Conservation (phyloP, 2,888 invertebrate genomes). For the Sarcophaga caerulescens region DNA sequence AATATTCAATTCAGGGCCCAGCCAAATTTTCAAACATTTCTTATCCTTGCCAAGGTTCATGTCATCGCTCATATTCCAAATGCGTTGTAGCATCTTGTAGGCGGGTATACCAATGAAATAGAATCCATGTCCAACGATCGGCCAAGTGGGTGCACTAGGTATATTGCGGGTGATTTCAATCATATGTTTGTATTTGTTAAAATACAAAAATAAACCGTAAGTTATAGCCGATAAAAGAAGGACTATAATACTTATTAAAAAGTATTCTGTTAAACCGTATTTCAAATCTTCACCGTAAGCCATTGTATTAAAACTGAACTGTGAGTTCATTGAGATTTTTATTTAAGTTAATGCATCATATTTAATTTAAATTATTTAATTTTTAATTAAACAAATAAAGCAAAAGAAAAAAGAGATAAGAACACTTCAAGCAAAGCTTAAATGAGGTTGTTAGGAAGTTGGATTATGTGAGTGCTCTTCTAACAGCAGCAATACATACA, state of each 20-base stretch:
- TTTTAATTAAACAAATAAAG: not conserved
- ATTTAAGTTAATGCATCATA: not conserved
- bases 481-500: no score
- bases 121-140: slow-evolving; percentile 82
- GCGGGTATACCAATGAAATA: slow-evolving; percentile 81
- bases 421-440: no score
- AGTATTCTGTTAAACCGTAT: slow-evolving; percentile 3
- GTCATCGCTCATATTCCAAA: slow-evolving; percentile 66
- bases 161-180: slow-evolving; percentile 73
- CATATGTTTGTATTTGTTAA: slow-evolving; percentile 74
- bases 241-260: not conserved
- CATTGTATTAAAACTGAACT: slow-evolving; percentile 38
- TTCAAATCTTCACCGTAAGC: slow-evolving; percentile 58
- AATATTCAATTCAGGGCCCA: slow-evolving; percentile 69
- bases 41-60: slow-evolving; percentile 44
- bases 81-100: slow-evolving; percentile 73
- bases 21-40: slow-evolving; percentile 70
- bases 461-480: no score
- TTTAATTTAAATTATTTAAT: not conserved
- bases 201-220: slow-evolving; percentile 69
- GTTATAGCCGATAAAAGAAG: slow-evolving; percentile 27
- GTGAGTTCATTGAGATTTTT: no score
- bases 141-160: slow-evolving; percentile 79
- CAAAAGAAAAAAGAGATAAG: not conserved
- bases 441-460: no score